These are phyloP conservation scores for Chrosomus eos DNA, from an alignment of 2,797 vertebrate genomes.

Conservation along the genomic window DNA sequence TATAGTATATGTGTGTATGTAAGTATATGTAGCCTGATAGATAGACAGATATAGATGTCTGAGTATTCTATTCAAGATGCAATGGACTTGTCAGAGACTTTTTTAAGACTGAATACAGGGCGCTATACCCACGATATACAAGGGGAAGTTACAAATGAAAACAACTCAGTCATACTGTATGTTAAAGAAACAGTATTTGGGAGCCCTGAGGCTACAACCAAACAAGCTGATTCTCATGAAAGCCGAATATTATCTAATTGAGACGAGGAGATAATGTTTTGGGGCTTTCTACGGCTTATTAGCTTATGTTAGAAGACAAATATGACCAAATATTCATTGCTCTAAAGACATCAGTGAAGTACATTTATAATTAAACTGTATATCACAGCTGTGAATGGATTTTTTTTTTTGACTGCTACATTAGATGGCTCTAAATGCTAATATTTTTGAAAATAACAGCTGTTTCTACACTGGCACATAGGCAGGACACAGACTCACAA, in stretches of 20 bases:
- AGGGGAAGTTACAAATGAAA: background rate
- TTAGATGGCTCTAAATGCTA: background rate
- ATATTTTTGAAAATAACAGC: background rate
- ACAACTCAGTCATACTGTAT: background rate
- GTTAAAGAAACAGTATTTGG: constrained; percentile 7
- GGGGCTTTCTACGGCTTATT: background rate
- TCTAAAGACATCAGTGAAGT: background rate
- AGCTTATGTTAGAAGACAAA: constrained; percentile 26
- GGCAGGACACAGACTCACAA: background rate
- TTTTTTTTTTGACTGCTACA: background rate
- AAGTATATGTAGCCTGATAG: too few species aligned
- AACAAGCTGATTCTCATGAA: background rate
- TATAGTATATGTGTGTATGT: background rate
- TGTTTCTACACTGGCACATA: background rate
- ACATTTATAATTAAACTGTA: constrained; percentile 5
- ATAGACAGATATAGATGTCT: too few species aligned
- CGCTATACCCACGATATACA: background rate
- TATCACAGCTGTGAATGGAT: constrained; percentile 18
- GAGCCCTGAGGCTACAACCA: constrained; percentile 32
- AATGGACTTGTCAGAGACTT: background rate
- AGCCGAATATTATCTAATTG: constrained; percentile 20
- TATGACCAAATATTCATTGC: constrained; percentile 24
- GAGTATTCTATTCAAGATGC: too few species aligned
- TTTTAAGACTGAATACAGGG: background rate
- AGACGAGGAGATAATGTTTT: constrained; percentile 10